Percentiles rank a stretch among this genome's conserved stretches.
These are phyloP conservation scores for Glaucidium brasilianum DNA, from an alignment of 2,113 vertebrate species.

Conservation along the genomic window DNA sequence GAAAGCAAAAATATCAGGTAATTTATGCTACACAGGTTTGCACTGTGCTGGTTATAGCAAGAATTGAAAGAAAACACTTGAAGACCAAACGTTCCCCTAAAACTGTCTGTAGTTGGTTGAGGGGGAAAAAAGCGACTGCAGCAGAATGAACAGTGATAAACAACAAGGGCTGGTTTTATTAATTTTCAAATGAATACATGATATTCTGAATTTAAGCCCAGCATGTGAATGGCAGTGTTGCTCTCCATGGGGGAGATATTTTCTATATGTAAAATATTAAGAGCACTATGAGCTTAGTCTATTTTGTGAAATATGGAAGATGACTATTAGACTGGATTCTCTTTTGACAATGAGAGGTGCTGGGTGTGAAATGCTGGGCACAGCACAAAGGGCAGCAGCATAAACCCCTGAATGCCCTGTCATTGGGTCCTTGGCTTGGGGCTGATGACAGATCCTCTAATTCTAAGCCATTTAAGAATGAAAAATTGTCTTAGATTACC, in stretches of 20 bases:
- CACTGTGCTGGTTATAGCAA: background rate
- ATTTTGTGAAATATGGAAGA: background rate
- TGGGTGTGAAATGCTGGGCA: rapidly evolving
- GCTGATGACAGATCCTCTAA: background rate
- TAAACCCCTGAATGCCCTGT: rapidly evolving
- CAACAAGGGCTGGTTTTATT: background rate
- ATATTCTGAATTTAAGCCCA: background rate
- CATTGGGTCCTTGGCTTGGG: background rate
- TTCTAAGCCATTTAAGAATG: background rate
- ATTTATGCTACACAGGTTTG: background rate
- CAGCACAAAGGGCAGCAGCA: background rate
- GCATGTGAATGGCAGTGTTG: background rate
- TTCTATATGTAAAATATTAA: background rate
- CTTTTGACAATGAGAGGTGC: background rate
- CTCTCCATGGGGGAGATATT: background rate
- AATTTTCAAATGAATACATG: background rate
- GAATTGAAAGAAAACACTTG: background rate
- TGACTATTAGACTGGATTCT: background rate
- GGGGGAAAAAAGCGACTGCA: background rate
- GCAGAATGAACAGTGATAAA: background rate
- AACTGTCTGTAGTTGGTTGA: background rate
- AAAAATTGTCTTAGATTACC: background rate
- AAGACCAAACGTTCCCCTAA: background rate
- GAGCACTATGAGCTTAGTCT: background rate
- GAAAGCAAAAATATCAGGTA: background rate